These are phyloP conservation scores for Sarotherodon lohbergeri DNA, from an alignment of 2,113 vertebrate genomes.

Conservation along the genomic window DNA sequence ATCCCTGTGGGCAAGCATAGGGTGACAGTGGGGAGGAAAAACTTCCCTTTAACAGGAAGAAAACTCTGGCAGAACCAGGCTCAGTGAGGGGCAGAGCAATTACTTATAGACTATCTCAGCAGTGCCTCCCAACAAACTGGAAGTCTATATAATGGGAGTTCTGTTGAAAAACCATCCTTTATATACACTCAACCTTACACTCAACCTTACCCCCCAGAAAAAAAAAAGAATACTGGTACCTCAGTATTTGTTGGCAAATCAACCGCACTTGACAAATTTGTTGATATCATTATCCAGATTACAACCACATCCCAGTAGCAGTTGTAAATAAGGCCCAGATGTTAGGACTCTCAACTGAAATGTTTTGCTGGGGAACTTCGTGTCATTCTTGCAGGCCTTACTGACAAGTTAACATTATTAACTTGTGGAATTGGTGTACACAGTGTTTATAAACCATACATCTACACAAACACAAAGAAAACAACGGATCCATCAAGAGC, in stretches of 20 bases:
- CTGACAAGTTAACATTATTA: background rate
- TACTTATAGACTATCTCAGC: background rate
- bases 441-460: background rate
- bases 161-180: background rate
- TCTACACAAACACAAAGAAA: background rate
- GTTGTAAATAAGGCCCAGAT: background rate
- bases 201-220: background rate
- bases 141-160: background rate
- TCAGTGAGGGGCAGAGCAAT: background rate
- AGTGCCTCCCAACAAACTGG: background rate
- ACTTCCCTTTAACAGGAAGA: background rate
- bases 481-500: background rate
- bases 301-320: background rate
- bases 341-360: background rate
- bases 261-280: background rate
- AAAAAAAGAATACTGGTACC: background rate
- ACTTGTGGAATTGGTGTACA: background rate
- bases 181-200: background rate
- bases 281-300: background rate
- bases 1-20: background rate
- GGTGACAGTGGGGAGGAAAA: background rate
- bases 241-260: background rate
- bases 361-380: background rate
- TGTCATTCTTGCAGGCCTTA: fast-evolving
- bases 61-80: background rate